phyloP scores from a whole-genome alignment of 2,888 invertebrate genomes.

The Pemphredon lugubris region DNA sequence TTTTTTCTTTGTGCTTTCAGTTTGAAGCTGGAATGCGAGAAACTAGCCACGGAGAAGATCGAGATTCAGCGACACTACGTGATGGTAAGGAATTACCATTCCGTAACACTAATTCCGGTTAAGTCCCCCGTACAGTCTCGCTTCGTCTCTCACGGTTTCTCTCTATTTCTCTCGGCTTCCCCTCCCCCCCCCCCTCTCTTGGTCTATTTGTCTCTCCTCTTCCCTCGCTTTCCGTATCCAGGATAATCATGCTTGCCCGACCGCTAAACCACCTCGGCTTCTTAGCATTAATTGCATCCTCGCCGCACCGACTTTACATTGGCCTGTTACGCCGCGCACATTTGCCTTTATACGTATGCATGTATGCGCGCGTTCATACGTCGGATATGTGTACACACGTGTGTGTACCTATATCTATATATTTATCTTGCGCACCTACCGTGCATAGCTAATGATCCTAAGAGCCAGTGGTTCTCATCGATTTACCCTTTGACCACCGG shows the following conservation, averaged over 20 bases:
- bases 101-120: slow-evolving; percentile 56
- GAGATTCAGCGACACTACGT: slow-evolving; percentile 95
- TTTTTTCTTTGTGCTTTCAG: slow-evolving; percentile 78
- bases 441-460: slow-evolving; percentile 64
- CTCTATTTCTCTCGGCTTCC: slow-evolving; percentile 17
- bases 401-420: slow-evolving; percentile 25
- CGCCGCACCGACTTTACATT: slow-evolving; percentile 71
- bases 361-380: slow-evolving; percentile 10
- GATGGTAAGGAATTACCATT: slow-evolving; percentile 86
- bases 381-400: slow-evolving; percentile 10
- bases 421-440: slow-evolving; percentile 55
- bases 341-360: slow-evolving; percentile 18
- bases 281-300: slow-evolving; percentile 79
- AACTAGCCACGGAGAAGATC: slow-evolving; percentile 93
- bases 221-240: slow-evolving; percentile 57
- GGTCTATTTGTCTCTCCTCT: slow-evolving; percentile 4
- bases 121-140: slow-evolving; percentile 20
- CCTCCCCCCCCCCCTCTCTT: slow-evolving; percentile 6
- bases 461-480: slow-evolving; percentile 62
- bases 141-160: slow-evolving; percentile 17
- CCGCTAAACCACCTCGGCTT: slow-evolving; percentile 76
- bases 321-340: slow-evolving; percentile 54
- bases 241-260: slow-evolving; percentile 74
- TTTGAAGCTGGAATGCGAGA: slow-evolving; percentile 94
- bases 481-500: slow-evolving; percentile 16